Evolutionary conservation across 2,888 invertebrate genomes (phyloP).

Genomic region (Masnerella sp.): DNA sequence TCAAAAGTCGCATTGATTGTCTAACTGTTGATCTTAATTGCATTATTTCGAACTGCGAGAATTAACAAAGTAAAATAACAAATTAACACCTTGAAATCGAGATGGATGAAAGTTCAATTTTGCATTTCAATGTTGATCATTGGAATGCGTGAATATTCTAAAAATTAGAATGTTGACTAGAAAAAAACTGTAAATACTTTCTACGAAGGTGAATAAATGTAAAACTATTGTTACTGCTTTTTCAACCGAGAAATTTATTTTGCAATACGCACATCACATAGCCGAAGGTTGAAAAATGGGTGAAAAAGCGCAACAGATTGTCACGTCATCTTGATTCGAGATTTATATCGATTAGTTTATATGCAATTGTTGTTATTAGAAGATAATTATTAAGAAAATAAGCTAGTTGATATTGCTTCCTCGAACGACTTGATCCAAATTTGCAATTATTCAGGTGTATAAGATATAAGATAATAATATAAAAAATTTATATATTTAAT

Average conservation of each 20-base stretch:
- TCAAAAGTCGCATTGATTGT: not conserved
- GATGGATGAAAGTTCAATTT: not conserved
- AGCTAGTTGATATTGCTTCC: not conserved
- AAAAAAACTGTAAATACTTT: not conserved
- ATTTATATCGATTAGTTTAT: not conserved
- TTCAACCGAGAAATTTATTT: no score
- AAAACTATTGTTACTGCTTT: no score
- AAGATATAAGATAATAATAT: no score
- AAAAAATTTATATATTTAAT: constrained; percentile 5
- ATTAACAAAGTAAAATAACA: no score
- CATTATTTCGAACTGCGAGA: not conserved
- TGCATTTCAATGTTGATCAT: not conserved
- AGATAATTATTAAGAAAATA: not conserved
- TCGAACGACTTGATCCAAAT: constrained; percentile 4
- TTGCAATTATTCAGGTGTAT: constrained; percentile 7
- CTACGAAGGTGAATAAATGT: no score
- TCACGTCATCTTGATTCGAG: no score
- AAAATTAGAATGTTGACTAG: not conserved
- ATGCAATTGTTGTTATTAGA: not conserved
- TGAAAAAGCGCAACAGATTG: no score
- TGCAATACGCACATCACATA: no score
- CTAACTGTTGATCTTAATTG: not conserved
- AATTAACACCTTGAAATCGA: no score
- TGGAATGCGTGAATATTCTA: not conserved
- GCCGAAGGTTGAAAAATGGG: no score